These are phyloP conservation scores for Apotomis turbidana DNA, from an alignment of 2,888 invertebrate genomes.

Conservation along the genomic window DNA sequence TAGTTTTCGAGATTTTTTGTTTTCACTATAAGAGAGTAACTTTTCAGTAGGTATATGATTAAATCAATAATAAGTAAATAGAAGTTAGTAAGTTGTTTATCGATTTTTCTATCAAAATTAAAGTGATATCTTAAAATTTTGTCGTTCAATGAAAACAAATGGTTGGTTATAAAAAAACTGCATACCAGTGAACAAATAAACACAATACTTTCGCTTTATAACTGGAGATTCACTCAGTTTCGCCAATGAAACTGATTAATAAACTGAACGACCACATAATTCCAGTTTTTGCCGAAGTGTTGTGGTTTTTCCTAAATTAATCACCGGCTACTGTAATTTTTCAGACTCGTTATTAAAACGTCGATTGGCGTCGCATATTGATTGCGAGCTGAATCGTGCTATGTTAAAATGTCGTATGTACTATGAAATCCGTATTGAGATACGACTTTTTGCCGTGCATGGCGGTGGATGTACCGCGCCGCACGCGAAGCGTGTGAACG, in stretches of 20 bases:
- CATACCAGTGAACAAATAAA: too few species aligned
- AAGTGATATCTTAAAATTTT: too few species aligned
- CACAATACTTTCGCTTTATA: not conserved
- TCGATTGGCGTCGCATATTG: constrained; percentile 80
- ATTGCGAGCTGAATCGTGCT: constrained; percentile 59
- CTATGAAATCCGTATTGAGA: too few species aligned
- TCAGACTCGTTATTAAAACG: constrained; percentile 64
- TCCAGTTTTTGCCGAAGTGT: constrained; percentile 12
- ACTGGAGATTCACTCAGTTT: not conserved
- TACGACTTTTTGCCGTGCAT: too few species aligned
- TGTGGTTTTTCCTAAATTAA: constrained; percentile 44
- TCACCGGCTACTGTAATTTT: constrained; percentile 44
- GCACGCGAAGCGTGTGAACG: constrained; percentile 64
- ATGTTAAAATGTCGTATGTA: too few species aligned
- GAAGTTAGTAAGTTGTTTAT: too few species aligned
- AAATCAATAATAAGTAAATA: too few species aligned
- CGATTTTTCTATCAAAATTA: too few species aligned
- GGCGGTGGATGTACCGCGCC: constrained; percentile 43
- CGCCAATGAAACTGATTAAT: not conserved
- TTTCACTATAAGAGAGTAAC: not conserved
- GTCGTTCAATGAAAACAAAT: too few species aligned
- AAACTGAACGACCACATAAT: not conserved
- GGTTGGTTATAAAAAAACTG: too few species aligned
- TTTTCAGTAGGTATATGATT: too few species aligned
- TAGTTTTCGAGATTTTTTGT: not conserved